A percentile compares a stretch with the other conserved stretches of the same genome.
These are phyloP conservation scores for Danio aesculapii DNA, from an alignment of 2,797 vertebrate genomes.

Conservation along the genomic window DNA sequence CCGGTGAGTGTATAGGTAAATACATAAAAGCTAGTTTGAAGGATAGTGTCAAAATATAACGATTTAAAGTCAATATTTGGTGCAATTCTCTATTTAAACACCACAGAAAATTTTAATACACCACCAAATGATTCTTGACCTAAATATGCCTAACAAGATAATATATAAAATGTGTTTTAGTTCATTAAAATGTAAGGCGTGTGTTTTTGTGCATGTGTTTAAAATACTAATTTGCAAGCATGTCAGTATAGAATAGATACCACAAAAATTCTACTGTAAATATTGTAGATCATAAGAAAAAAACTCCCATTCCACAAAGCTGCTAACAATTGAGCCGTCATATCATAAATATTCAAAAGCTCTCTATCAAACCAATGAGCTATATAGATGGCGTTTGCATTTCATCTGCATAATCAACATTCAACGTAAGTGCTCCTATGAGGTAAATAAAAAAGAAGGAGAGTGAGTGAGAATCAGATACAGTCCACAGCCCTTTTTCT, in stretches of 20 bases:
- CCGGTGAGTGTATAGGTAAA: too few relatives aligned
- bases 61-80: too few relatives aligned
- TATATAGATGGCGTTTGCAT: constrained; percentile 50
- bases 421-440: constrained; percentile 12
- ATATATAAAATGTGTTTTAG: background rate
- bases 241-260: background rate
- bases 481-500: background rate
- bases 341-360: constrained; percentile 54
- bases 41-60: too few relatives aligned
- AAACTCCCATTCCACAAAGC: constrained; percentile 8
- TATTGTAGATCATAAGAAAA: background rate
- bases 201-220: background rate
- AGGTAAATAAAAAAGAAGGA: constrained; percentile 38
- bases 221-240: background rate
- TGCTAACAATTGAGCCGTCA: constrained; percentile 32
- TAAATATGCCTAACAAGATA: background rate
- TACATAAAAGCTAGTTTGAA: too few relatives aligned
- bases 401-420: constrained; percentile 52
- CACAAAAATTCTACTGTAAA: background rate
- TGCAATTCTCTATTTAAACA: too few relatives aligned
- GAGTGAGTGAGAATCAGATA: background rate
- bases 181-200: background rate
- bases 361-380: constrained; percentile 47
- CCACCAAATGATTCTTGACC: background rate
- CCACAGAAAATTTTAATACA: too few relatives aligned